Conservation (phyloP, 2,113 vertebrate species). For the Entelurus aequoreus region DNA sequence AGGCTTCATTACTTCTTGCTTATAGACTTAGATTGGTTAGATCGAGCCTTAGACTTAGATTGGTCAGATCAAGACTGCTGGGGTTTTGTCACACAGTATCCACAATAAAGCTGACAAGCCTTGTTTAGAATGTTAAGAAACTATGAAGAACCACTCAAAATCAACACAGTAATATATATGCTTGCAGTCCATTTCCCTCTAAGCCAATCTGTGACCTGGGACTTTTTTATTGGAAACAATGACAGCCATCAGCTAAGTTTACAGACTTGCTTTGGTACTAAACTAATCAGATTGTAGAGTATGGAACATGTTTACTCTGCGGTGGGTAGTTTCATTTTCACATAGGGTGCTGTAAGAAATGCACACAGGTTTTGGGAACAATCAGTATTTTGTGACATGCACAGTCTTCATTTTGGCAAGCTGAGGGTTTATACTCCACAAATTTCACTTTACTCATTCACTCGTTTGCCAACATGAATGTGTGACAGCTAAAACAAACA, state of each 20-base stretch:
- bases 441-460: slow-evolving; percentile 16
- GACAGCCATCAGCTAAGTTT: slow-evolving; percentile 37
- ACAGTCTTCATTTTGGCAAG: slow-evolving; percentile 12
- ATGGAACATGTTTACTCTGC: slow-evolving; percentile 33
- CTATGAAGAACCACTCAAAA: slow-evolving; percentile 37
- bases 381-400: slow-evolving; percentile 17
- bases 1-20: too few relatives aligned
- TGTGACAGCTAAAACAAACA: slow-evolving; percentile 1
- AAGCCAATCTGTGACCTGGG: slow-evolving; percentile 43
- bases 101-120: slow-evolving; percentile 43
- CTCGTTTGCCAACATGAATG: slow-evolving; percentile 18
- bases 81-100: slow-evolving; percentile 39
- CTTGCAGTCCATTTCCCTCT: slow-evolving; percentile 47
- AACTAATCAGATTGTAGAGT: slow-evolving; percentile 38
- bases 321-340: slow-evolving; percentile 36
- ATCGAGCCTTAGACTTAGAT: too few relatives aligned
- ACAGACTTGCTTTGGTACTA: slow-evolving; percentile 35
- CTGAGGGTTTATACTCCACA: slow-evolving; percentile 16
- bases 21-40: too few relatives aligned
- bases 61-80: too few relatives aligned
- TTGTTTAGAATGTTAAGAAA: slow-evolving; percentile 46
- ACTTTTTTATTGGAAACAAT: slow-evolving; percentile 62
- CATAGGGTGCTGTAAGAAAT: slow-evolving; percentile 33
- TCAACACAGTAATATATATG: slow-evolving; percentile 42
- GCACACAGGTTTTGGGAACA: slow-evolving; percentile 3